Evolutionary conservation across 2,113 vertebrate genomes (phyloP).

Genomic region (Ardeotis arabs): DNA sequence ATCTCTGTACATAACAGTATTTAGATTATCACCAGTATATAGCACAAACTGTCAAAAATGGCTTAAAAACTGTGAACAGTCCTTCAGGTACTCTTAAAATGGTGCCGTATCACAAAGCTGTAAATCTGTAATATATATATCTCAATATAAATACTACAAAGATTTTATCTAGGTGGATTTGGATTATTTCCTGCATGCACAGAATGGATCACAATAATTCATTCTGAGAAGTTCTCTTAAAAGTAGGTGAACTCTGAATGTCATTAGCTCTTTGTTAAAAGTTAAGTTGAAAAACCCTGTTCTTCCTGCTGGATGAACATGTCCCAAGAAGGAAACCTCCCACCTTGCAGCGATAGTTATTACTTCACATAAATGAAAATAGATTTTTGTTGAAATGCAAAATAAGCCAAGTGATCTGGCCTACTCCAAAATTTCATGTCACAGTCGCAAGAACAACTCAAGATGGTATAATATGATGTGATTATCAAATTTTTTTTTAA

Average conservation of each 20-base stretch:
- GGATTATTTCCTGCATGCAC: background rate
- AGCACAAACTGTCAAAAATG: background rate
- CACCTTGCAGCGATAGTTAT: background rate
- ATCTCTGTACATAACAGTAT: background rate
- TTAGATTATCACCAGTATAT: background rate
- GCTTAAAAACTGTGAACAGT: background rate
- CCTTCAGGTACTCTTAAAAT: background rate
- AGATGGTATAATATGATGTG: background rate
- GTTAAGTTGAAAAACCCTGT: background rate
- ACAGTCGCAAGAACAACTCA: background rate
- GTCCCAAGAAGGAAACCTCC: background rate
- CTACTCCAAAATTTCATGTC: background rate
- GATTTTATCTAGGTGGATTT: background rate
- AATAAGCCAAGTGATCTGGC: background rate
- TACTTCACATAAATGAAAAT: background rate
- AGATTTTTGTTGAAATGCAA: background rate
- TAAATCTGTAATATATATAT: background rate
- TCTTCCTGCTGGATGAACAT: background rate
- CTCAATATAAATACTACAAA: background rate
- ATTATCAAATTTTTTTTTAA: background rate
- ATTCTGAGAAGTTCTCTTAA: background rate
- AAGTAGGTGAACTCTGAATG: background rate
- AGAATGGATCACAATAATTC: background rate
- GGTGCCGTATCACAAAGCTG: background rate
- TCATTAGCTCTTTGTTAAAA: background rate